Base-by-base conservation (phyloP, 2,888 invertebrate species). In the Neocrepidodera transversa region DNA sequence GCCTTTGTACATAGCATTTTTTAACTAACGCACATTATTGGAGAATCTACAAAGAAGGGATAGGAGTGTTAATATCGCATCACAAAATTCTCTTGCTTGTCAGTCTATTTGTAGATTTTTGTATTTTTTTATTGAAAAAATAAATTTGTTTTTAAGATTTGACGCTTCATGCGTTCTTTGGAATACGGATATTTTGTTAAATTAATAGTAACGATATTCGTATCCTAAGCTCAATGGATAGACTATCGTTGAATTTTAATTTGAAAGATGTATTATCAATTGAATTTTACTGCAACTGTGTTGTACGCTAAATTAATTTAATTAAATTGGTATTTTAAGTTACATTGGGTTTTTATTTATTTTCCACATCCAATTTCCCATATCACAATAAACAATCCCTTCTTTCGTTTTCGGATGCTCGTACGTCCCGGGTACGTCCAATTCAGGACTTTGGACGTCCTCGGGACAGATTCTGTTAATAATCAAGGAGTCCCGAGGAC, bases 231-330 rank as follows among this genome's bases (percentile, higher is more conserved):
- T 75, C 72, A 74, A 72, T 72, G 70, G 70, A 73, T 73, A 69
- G 70, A 71, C 69, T 70, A 68, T 71, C 68, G 74, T 71, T 68
- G 68, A 73, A 71, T 70, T 72, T 76, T 74, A 71, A 70, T 77
- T 78, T 76, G 74, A 72, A 75, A 73, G 74, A 75, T 74, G 70
- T 74, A 76, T 70, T 71, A 71, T 73, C 74, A 32, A 43, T 51
- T 51, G 47, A 75, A 70, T 74, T n/a, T 71, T 68, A 76, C 63
- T 74, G 76, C 77, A 78, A 78, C 78, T 78, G 77, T 79, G 80
- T 80, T 80, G 79, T 79, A 79, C 71, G 78, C 78, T 79, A 79
- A 78, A 76, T 78, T 76, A 75, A 75, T 77, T 78, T 77, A 76
- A 79, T 78, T 77, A 76, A 77, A 78, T 75, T 77, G 75, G 76